Conservation (phyloP, 2,113 vertebrate genomes). For the Panurus biarmicus region DNA sequence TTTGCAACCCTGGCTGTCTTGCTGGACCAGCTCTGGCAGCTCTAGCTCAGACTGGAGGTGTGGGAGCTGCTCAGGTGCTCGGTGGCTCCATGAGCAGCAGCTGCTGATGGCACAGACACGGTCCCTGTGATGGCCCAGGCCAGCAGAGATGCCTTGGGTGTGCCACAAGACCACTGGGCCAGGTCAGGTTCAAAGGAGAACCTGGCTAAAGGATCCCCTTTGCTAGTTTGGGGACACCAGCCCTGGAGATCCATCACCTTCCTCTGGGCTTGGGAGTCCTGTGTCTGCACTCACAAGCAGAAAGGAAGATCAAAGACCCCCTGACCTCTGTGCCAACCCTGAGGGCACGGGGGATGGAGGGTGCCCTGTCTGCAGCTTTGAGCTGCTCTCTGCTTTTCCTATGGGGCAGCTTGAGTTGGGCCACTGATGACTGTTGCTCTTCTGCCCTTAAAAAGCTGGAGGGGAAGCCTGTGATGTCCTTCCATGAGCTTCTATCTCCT, state of each 20-base stretch:
- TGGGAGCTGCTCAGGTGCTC: background rate
- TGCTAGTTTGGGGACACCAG: background rate
- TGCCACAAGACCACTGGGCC: background rate
- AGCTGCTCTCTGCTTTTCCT: background rate
- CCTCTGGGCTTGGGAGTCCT: background rate
- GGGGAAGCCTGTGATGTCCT: background rate
- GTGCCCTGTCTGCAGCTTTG: background rate
- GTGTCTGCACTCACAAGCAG: background rate
- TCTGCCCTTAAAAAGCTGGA: background rate
- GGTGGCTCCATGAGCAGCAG: background rate
- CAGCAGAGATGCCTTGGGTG: background rate
- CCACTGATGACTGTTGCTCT: background rate
- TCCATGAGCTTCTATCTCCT: background rate
- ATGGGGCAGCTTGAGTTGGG: background rate
- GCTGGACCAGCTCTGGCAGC: conserved; percentile 26
- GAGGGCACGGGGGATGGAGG: background rate
- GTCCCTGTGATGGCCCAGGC: background rate
- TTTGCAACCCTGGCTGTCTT: conserved; percentile 32
- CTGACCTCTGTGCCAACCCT: background rate
- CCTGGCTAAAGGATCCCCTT: background rate
- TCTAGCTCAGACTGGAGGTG: background rate
- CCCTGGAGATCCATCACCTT: background rate
- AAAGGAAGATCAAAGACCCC: background rate
- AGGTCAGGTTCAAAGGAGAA: background rate
- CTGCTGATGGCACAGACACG: background rate